A percentile compares a stretch with the other conserved stretches of the same genome.
These are phyloP conservation scores for Casuarius casuarius DNA, from an alignment of 2,113 vertebrate species.

Conservation along the genomic window DNA sequence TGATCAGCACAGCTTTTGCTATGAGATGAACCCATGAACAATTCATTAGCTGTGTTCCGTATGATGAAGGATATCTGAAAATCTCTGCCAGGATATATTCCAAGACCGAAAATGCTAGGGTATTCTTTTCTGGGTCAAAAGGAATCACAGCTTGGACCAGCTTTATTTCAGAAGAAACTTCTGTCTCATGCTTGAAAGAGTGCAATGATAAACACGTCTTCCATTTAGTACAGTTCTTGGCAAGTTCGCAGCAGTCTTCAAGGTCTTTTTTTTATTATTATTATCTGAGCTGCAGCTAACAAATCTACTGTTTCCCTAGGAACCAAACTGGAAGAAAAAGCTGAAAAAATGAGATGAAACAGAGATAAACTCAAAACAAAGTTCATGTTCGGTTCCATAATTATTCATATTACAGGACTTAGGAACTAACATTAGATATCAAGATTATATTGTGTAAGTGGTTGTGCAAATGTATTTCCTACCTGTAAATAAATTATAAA, in stretches of 20 bases:
- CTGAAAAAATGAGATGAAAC: background rate
- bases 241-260: slow-evolving; percentile 22
- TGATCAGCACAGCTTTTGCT: background rate
- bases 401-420: background rate
- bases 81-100: background rate
- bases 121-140: slow-evolving; percentile 6
- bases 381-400: background rate
- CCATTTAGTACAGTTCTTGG: slow-evolving; percentile 9
- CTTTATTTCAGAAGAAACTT: slow-evolving; percentile 4
- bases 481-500: background rate
- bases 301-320: background rate
- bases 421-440: rapidly evolving
- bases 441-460: background rate
- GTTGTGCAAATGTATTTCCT: background rate
- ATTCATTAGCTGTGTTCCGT: background rate
- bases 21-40: background rate
- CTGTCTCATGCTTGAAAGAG: background rate
- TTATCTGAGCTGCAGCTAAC: background rate
- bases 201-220: background rate
- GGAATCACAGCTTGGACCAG: background rate
- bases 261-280: background rate
- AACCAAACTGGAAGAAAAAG: background rate
- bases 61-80: background rate
- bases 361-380: background rate
- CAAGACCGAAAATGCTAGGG: background rate